These are phyloP conservation scores for Cephus sareptanus DNA, from an alignment of 2,888 invertebrate genomes.

Conservation along the genomic window DNA sequence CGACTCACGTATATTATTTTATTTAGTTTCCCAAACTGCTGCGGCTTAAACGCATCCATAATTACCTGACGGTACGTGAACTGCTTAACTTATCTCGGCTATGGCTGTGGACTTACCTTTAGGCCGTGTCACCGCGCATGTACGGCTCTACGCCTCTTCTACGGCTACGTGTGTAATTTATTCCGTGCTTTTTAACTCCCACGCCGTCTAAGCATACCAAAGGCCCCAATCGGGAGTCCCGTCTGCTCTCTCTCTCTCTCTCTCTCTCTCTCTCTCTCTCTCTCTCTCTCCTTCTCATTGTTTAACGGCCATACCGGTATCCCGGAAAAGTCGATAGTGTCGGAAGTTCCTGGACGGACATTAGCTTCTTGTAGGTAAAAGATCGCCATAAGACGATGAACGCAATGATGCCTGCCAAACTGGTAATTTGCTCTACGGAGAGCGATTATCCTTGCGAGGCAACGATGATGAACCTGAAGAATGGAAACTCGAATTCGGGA, in stretches of 20 bases:
- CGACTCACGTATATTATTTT: slow-evolving; percentile 65
- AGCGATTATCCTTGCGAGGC: slow-evolving; percentile 35
- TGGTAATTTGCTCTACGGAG: slow-evolving; percentile 39
- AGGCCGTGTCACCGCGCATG: slow-evolving; percentile 6
- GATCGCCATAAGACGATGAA: not conserved
- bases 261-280: too few species aligned
- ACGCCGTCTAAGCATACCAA: slow-evolving; percentile 46
- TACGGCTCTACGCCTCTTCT: not conserved
- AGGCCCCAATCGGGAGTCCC: not conserved
- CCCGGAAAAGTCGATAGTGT: not conserved
- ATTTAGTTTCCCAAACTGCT: slow-evolving; percentile 64
- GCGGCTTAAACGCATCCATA: slow-evolving; percentile 65
- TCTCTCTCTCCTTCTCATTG: not conserved
- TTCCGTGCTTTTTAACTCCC: slow-evolving; percentile 60
- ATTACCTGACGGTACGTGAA: slow-evolving; percentile 63
- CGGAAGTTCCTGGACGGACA: not conserved
- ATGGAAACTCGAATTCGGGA: not conserved
- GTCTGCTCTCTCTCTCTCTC: not conserved
- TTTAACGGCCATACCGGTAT: not conserved
- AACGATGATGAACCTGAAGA: not conserved
- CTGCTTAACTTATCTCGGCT: slow-evolving; percentile 56
- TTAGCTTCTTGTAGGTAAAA: not conserved
- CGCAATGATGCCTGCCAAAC: slow-evolving; percentile 15
- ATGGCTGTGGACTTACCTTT: slow-evolving; percentile 1
- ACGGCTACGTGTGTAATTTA: slow-evolving; percentile 53